Evolutionary conservation across 2,113 vertebrate species (phyloP).

Genomic region (Myotis yumanensis): DNA sequence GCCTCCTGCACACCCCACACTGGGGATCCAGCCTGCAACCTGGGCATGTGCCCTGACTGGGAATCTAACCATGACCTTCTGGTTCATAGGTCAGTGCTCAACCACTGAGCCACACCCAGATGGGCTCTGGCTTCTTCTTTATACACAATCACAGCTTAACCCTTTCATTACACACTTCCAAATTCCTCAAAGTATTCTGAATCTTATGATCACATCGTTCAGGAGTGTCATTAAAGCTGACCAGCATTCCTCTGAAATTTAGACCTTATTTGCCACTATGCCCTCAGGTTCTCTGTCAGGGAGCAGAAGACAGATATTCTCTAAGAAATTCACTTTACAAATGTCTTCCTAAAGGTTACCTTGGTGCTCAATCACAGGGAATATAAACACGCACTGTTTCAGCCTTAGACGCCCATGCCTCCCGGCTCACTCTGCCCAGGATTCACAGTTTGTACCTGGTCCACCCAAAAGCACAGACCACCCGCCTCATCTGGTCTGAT

Average conservation of each 20-base stretch:
- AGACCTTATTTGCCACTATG: not conserved
- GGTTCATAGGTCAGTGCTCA: no score
- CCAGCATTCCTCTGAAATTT: not conserved
- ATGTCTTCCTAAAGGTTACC: not conserved
- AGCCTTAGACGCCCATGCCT: rapidly evolving
- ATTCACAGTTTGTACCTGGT: not conserved
- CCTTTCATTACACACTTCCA: not conserved
- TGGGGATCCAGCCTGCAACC: no score
- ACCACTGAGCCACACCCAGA: no score
- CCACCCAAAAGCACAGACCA: not conserved
- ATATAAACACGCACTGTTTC: not conserved
- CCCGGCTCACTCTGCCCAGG: not conserved
- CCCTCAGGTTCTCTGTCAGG: not conserved
- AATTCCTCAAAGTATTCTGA: not conserved
- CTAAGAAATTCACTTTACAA: not conserved
- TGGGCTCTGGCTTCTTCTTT: not conserved
- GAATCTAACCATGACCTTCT: no score
- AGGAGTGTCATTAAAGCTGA: not conserved
- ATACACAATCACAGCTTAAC: not conserved
- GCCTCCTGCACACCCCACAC: no score
- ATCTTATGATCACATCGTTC: not conserved
- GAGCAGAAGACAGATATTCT: not conserved
- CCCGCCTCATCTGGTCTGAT: rapidly evolving
- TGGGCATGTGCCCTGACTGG: no score
- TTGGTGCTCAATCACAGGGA: not conserved